Evolutionary conservation across 2,113 vertebrate genomes (phyloP).

Genomic region (Tragelaphus buxtoni): DNA sequence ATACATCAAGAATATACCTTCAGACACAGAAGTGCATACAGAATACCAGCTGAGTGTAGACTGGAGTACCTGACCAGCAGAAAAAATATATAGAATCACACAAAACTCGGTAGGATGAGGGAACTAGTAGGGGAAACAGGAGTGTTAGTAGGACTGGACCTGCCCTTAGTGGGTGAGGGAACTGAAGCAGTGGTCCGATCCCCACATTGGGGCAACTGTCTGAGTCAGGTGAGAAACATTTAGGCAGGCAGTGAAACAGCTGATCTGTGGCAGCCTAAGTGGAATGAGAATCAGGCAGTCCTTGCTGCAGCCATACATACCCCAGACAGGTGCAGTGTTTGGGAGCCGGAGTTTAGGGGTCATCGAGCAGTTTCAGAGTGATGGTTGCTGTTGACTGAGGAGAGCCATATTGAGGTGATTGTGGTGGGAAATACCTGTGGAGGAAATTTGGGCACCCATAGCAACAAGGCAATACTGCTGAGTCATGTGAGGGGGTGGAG

Average conservation of each 20-base stretch:
- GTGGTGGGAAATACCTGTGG: neutral
- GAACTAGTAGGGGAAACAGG: neutral
- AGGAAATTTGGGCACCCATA: neutral
- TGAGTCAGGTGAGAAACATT: neutral
- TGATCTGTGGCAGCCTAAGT: neutral
- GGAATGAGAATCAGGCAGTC: neutral
- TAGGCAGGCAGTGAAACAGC: neutral
- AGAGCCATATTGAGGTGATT: neutral
- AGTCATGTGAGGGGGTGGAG: neutral
- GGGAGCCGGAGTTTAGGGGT: neutral
- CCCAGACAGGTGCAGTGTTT: neutral
- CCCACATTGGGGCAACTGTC: neutral
- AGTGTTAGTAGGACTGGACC: neutral
- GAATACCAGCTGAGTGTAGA: neutral
- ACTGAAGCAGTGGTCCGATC: accelerated
- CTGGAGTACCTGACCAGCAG: neutral
- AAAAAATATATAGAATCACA: neutral
- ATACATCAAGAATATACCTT: neutral
- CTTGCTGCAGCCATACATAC: neutral
- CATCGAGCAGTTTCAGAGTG: neutral
- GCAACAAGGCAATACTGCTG: neutral
- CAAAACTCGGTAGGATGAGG: neutral
- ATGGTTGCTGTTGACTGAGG: neutral
- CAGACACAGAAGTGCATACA: neutral
- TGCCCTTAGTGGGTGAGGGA: neutral